Evolutionary conservation across 2,888 invertebrate genomes (phyloP), one percentile per base, ranked within the genome.

Genomic region (Thera britannica): DNA sequence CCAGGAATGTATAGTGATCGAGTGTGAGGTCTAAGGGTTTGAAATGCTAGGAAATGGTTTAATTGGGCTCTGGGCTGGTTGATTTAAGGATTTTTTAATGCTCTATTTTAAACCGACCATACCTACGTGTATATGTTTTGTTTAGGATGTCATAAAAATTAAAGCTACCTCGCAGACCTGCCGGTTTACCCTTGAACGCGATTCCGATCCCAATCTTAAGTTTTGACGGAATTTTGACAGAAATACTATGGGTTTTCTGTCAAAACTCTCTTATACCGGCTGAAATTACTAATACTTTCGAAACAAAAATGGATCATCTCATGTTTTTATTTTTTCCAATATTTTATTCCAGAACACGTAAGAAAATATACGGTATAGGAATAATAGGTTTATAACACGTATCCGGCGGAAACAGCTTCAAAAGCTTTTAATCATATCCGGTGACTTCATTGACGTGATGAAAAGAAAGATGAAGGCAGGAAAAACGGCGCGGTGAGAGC

Each of bases 381-480:
- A 56, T 35, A 54, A 58, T 67, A 52, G 58, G 38, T 38, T 58
- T 48, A 54, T 48, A 46, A 65, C 11, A 3, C 41, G 12, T 34
- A 41, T 52, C 41, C 35, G 38, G 48, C 54, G 49, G 35, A 44
- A 63, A 48, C 41, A 46, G 36, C 58, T 65, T 61, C 58, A 66
- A 66, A 64, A 62, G 65, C 54, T 66, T 67, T 68, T 67, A 68
- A 65, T 67, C 57, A 49, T 55, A 59, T 65, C 62, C 68, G 57
- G 66, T 56, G 55, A 38, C 65, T 69, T 64, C 60, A 63, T 64
- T 64, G 61, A 48, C 61, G 62, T 35, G 38, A 62, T 52, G 44
- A 58, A 62, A 56, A 62, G 56, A 64, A 70, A 72, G n/a, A n/a
- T n/a, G n/a, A 73, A 57, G 58, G 65, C 48, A 60, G 55, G 64